Conservation (phyloP, 2,888 invertebrate genomes). For the Alcis repandata region DNA sequence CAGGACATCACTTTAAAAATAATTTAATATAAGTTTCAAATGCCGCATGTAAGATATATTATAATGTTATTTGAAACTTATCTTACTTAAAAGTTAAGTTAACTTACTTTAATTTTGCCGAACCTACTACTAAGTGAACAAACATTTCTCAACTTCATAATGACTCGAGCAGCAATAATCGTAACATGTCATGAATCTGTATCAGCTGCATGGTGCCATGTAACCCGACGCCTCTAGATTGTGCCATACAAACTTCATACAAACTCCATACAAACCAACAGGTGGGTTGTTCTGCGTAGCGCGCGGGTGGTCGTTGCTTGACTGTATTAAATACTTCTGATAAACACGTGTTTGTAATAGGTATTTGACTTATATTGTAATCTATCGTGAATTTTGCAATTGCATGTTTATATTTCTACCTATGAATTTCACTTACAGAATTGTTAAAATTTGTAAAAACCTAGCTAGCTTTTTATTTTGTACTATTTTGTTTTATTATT, state of each 20-base stretch:
- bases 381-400: background rate
- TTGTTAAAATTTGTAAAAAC: too few species aligned
- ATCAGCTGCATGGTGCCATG: conserved; percentile 1
- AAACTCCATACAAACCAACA: too few species aligned
- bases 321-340: conserved; percentile 19
- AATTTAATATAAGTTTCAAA: too few species aligned
- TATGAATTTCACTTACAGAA: too few species aligned
- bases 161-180: background rate
- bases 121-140: background rate
- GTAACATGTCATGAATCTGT: background rate
- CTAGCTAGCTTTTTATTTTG: too few species aligned
- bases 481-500: too few species aligned
- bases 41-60: too few species aligned
- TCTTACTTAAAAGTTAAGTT: too few species aligned
- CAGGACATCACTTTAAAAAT: too few species aligned
- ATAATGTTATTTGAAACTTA: too few species aligned
- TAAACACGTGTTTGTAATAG: conserved; percentile 1
- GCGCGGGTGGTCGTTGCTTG: conserved; percentile 37
- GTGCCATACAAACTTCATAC: conserved; percentile 7
- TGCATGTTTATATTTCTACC: background rate
- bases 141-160: background rate
- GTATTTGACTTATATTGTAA: background rate
- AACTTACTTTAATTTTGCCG: too few species aligned
- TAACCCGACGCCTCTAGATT: conserved; percentile 24
- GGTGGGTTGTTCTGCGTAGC: conserved; percentile 37